These are phyloP conservation scores for Plodia interpunctella DNA, from an alignment of 1,140 invertebrate species.

Conservation along the genomic window DNA sequence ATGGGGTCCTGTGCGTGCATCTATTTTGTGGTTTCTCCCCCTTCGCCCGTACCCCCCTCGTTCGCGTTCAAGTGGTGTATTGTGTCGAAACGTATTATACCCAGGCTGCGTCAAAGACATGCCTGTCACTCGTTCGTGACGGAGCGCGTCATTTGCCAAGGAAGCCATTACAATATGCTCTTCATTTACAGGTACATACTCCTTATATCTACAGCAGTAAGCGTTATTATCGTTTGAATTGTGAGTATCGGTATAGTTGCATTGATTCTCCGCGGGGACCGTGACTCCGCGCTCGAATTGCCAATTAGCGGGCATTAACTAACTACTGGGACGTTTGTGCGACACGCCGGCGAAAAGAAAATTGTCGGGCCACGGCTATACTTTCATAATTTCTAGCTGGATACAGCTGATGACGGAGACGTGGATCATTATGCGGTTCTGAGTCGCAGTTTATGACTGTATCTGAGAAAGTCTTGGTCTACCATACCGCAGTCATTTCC, in stretches of 20 bases:
- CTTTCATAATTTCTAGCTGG: slow-evolving; percentile 5
- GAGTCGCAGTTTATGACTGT: not conserved
- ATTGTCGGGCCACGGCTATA: not conserved
- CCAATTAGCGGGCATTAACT: slow-evolving; percentile 57
- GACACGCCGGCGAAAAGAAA: slow-evolving; percentile 4
- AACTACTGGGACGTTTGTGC: slow-evolving; percentile 29
- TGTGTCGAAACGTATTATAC: slow-evolving; percentile 9
- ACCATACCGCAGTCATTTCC: too few relatives aligned
- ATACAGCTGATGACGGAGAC: not conserved
- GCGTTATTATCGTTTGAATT: not conserved
- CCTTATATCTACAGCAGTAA: slow-evolving; percentile 14
- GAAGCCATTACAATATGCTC: slow-evolving; percentile 25
- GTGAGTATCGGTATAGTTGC: not conserved
- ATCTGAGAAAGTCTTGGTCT: not conserved
- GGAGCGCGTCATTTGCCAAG: slow-evolving; percentile 29
- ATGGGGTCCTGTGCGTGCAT: not conserved
- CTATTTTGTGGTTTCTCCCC: not conserved
- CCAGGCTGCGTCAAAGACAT: slow-evolving; percentile 7
- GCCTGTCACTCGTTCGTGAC: slow-evolving; percentile 28
- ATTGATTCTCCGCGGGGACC: slow-evolving; percentile 15
- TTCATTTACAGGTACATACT: slow-evolving; percentile 3
- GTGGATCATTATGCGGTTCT: slow-evolving; percentile 1
- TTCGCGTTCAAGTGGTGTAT: slow-evolving; percentile 6
- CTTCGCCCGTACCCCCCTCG: not conserved
- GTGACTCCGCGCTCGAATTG: slow-evolving; percentile 55